Conservation (phyloP, 2,113 vertebrate species). For the Circaetus gallicus region DNA sequence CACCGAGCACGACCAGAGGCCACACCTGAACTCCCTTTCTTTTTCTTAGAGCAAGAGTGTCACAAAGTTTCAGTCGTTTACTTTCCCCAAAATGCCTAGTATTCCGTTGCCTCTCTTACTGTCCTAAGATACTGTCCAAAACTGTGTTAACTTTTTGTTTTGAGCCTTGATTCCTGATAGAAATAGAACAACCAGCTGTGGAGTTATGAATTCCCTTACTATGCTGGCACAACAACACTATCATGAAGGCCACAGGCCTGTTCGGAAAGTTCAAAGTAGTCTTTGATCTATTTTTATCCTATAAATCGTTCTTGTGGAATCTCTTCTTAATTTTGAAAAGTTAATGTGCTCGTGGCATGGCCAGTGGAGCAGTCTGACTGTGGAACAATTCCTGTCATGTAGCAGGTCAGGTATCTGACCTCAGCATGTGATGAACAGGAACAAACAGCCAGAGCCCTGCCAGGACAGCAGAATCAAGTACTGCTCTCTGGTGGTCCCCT, state of each 20-base stretch:
- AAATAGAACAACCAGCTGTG: neutral
- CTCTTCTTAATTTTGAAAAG: neutral
- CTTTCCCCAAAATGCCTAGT: neutral
- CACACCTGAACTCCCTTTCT: neutral
- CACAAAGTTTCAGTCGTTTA: neutral
- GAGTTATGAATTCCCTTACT: neutral
- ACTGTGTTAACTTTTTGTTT: neutral
- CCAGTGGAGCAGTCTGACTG: neutral
- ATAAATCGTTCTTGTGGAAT: neutral
- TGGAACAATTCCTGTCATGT: neutral
- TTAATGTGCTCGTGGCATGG: neutral
- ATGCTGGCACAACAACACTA: neutral
- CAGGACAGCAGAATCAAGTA: neutral
- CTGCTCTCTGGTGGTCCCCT: neutral
- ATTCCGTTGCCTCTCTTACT: neutral
- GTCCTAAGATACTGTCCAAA: neutral
- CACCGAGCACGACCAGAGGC: too few species aligned
- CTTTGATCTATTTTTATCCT: neutral
- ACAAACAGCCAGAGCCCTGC: neutral
- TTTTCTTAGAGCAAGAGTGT: neutral
- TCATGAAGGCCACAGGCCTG: neutral
- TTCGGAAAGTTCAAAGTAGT: neutral
- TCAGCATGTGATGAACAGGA: fast-evolving
- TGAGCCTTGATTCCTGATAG: neutral
- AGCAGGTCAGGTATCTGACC: neutral